Conservation (phyloP, 2,113 vertebrate genomes). For the Rhinoderma darwinii region DNA sequence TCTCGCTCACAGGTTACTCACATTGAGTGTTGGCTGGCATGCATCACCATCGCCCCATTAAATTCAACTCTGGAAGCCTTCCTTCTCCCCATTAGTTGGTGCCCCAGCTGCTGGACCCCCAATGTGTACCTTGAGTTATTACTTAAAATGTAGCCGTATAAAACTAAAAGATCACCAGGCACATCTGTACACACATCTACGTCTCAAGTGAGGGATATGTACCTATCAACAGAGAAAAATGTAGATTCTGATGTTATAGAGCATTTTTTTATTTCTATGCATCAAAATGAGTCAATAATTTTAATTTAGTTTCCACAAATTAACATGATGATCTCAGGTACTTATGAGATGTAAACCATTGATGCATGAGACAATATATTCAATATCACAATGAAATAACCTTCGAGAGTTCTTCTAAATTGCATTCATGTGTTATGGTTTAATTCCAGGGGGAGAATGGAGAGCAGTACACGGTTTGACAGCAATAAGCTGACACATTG, state of each 20-base stretch:
- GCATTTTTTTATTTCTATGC: not conserved
- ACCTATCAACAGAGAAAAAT: not conserved
- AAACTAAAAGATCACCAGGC: too few relatives aligned
- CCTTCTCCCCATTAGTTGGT: too few relatives aligned
- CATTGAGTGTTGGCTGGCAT: not conserved
- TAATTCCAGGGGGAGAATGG: constrained; percentile 48
- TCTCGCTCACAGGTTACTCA: not conserved
- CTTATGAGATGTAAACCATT: constrained; percentile 61
- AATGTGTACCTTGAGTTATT: too few relatives aligned
- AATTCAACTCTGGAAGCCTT: not conserved
- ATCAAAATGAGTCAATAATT: constrained; percentile 52
- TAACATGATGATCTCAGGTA: constrained; percentile 26
- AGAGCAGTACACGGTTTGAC: constrained; percentile 9
- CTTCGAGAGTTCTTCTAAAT: constrained; percentile 42
- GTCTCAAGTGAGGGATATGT: not conserved
- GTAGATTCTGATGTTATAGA: not conserved
- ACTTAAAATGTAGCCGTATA: too few relatives aligned
- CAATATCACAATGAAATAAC: constrained; percentile 58
- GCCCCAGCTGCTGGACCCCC: not conserved
- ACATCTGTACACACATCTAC: not conserved
- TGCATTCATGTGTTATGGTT: constrained; percentile 60
- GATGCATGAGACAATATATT: constrained; percentile 60
- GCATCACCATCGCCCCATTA: not conserved
- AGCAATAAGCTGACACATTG: constrained; percentile 38
- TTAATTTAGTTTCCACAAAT: constrained; percentile 60